Base-by-base conservation (phyloP, 2,888 invertebrate genomes). In the Deilephila elpenor region DNA sequence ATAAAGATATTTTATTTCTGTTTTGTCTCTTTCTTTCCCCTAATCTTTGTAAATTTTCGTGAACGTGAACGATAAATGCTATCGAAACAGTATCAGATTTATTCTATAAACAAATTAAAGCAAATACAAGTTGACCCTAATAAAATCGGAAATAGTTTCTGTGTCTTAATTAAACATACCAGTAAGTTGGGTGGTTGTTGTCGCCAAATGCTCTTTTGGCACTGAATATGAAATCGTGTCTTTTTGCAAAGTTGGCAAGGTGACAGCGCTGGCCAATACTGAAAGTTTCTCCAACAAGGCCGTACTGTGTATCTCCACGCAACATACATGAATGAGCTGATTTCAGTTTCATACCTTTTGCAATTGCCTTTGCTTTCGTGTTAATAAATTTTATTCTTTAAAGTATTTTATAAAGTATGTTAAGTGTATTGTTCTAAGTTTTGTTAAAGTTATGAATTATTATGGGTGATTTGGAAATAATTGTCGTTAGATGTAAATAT, bases 141-240 rank as follows among this genome's bases (percentile, higher is more conserved):
- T 67, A 67, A 67, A 62, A 67, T 67, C 51, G 17, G 14, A 37
- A 7, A 64, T 51, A 19, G 51, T 51, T 67, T 51, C 8, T 67
- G 67, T 67, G 44, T 44, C 56, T 56, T 67, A 67, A 67, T 67
- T 67, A 67, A 67, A 67, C 67, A 67, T 67, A 67, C 67, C 51
- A 51, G 60, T 29, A 67, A 51, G 67, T 67, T 51, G 8, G 51
- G 51, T n/a, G 67, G 51, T n/a, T 51, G 44, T 25, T 67, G 67
- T 67, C 67, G 67, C 67, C 67, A 67, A 67, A 67, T 67, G 67
- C 67, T 51, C 67, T 67, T 67, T 67, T 67, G 67, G 67, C 67
- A 67, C 44, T 67, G 67, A 51, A 67, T 67, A 20, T 17, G 44
- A 51, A 67, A 67, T 44, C 67, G 67, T 67, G 51, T 67, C 51